These are phyloP conservation scores for Balanococcus diminutus DNA, from an alignment of 2,888 invertebrate species.

Conservation along the genomic window DNA sequence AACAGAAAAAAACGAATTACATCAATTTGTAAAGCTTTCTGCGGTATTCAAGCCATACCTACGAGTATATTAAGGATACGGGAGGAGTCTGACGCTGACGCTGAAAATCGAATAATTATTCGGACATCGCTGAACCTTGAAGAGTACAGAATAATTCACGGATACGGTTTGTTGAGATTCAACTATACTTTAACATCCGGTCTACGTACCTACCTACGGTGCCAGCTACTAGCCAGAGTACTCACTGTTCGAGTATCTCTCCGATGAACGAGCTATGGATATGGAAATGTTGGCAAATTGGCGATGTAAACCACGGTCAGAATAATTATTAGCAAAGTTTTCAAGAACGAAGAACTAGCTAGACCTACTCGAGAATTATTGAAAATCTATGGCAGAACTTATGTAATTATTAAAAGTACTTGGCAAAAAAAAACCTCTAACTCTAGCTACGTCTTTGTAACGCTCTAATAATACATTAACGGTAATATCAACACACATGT, in stretches of 20 bases:
- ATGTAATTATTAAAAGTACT: neutral
- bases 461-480: slow-evolving; percentile 25
- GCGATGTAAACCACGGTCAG: neutral
- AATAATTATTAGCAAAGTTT: neutral
- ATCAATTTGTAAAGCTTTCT: neutral
- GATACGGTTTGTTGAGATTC: slow-evolving; percentile 33
- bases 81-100: neutral
- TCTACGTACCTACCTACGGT: too few relatives aligned
- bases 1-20: neutral
- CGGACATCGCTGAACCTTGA: slow-evolving; percentile 31
- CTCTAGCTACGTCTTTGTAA: neutral
- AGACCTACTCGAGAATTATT: neutral
- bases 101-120: slow-evolving; percentile 34
- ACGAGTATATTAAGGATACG: neutral
- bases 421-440: neutral
- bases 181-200: slow-evolving; percentile 38
- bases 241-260: neutral
- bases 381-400: neutral
- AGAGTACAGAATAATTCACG: slow-evolving; percentile 37
- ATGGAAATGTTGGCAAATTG: neutral
- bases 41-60: neutral
- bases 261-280: neutral
- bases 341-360: neutral
- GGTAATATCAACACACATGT: neutral
- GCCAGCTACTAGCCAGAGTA: neutral